Base-by-base conservation (phyloP, 2,113 vertebrate genomes). In the Vanacampus margaritifer region DNA sequence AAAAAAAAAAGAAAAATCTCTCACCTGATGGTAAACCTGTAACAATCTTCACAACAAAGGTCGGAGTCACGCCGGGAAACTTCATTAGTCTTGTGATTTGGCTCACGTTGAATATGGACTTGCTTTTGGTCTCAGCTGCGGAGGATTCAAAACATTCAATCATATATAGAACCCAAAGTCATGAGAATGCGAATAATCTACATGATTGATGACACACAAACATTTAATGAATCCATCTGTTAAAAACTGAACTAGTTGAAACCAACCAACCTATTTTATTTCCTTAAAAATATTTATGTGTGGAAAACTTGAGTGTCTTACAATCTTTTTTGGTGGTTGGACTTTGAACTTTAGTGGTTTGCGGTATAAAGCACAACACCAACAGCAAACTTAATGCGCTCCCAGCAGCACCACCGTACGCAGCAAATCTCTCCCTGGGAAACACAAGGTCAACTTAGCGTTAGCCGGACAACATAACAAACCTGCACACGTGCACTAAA, bases 11-110 rank as follows among this genome's bases (percentile, higher is more conserved):
- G 9, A n/a, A 24, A 21, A 2, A 24, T 6, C 3, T 48, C 74
- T 93, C 88, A 98, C 97, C 96, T 79, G 91, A 70, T 23, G 97
- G 96, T 58, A 98, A 76, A 67, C 92, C 92, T 24, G 93, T 89
- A 2, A 93, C 67, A 14, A 95, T 91, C 85, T 98, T 99, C 81
- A 98, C 74, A 0, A 92, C 53, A 74, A 99, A 96, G 39, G 93
- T 86, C 3, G 88, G 87, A 51, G 75, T 81, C 35, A 98, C 94
- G 2, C 91, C 89, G 0, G 96, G 95, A 81, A 92, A 94, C 87
- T 89, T 93, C 89, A 96, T 87, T 63, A 99, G 84, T 37, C 90
- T 87, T 0, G 83, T 69, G 67, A 98, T 95, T 80, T 96, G 93
- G 54, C 84, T 84, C 76, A 98, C 36, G 75, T 79, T 95, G 19